These are phyloP conservation scores for Hermodice carunculata DNA, from an alignment of 2,888 invertebrate genomes.

Conservation along the genomic window DNA sequence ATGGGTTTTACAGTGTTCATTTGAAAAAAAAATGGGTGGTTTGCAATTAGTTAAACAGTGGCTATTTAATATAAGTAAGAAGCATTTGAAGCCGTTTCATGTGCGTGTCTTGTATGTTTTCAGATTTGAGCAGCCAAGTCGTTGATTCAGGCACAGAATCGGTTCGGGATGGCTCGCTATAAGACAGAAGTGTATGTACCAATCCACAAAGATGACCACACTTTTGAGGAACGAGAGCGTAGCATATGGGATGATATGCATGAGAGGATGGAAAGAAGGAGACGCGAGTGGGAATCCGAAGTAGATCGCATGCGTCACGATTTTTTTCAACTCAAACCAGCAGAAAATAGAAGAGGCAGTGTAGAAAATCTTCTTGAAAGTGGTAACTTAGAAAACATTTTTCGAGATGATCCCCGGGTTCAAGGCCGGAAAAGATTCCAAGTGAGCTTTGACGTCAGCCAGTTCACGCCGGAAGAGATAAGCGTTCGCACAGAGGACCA, in stretches of 20 bases:
- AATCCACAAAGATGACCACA: constrained; percentile 62
- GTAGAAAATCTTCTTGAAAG: constrained; percentile 44
- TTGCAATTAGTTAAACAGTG: no score
- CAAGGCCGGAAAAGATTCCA: constrained; percentile 30
- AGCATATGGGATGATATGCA: constrained; percentile 55
- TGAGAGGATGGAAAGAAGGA: constrained; percentile 35
- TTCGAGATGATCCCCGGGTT: constrained; percentile 28
- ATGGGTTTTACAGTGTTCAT: no score
- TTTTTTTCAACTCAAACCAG: constrained; percentile 66
- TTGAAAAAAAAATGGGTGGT: no score
- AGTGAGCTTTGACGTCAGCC: constrained; percentile 47
- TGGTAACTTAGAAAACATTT: constrained; percentile 36
- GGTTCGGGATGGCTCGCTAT: no score
- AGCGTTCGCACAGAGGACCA: constrained; percentile 43
- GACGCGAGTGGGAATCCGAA: constrained; percentile 43
- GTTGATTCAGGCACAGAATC: no score
- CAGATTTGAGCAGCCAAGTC: no score
- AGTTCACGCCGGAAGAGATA: constrained; percentile 46
- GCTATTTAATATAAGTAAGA: no score
- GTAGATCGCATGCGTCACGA: constrained; percentile 62
- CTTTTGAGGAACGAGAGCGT: constrained; percentile 66
- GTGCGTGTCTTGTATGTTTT: no score
- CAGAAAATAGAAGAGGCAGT: constrained; percentile 45
- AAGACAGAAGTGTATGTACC: constrained; percentile 67
- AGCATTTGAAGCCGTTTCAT: no score